Percentiles rank a stretch among this genome's conserved stretches.
Conservation (phyloP, 2,797 vertebrate species). For the Holocentrus rufus region DNA sequence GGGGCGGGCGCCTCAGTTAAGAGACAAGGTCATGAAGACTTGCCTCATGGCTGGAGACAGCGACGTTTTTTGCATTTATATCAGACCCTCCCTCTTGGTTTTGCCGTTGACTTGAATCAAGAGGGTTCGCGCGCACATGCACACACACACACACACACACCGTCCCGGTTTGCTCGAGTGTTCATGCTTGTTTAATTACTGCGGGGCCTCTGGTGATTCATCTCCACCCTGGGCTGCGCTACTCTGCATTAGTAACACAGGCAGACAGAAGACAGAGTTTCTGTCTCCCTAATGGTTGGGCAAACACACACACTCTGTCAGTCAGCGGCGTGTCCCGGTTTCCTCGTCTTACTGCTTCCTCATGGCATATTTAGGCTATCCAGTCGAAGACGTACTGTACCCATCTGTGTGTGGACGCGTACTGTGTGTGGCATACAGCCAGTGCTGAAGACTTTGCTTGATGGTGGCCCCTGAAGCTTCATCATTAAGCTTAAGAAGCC, state of each 20-base stretch:
- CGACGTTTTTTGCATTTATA: not conserved
- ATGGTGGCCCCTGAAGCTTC: not conserved
- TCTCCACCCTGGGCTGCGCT: not conserved
- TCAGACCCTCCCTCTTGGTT: not conserved
- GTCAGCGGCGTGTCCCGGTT: conserved; percentile 35
- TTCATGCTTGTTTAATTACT: conserved; percentile 12
- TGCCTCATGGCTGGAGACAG: conserved; percentile 20
- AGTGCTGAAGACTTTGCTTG: too few species aligned
- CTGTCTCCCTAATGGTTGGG: conserved; percentile 28
- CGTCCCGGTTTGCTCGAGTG: conserved; percentile 19
- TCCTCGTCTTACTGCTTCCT: conserved; percentile 30
- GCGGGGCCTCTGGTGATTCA: not conserved
- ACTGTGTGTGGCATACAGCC: too few species aligned
- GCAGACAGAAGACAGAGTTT: conserved; percentile 17
- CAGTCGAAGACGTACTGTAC: too few species aligned
- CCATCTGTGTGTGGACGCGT: not conserved
- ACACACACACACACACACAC: not conserved
- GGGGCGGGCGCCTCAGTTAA: conserved; percentile 29
- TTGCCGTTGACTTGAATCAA: conserved; percentile 41
- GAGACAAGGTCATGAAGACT: conserved; percentile 20
- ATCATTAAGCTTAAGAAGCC: not conserved
- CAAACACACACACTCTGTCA: conserved; percentile 43
- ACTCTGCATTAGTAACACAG: not conserved
- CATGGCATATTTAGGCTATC: conserved; percentile 20
- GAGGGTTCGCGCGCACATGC: not conserved